phyloP scores from a whole-genome alignment of 2,888 invertebrate genomes.

The Colletes collaris region DNA sequence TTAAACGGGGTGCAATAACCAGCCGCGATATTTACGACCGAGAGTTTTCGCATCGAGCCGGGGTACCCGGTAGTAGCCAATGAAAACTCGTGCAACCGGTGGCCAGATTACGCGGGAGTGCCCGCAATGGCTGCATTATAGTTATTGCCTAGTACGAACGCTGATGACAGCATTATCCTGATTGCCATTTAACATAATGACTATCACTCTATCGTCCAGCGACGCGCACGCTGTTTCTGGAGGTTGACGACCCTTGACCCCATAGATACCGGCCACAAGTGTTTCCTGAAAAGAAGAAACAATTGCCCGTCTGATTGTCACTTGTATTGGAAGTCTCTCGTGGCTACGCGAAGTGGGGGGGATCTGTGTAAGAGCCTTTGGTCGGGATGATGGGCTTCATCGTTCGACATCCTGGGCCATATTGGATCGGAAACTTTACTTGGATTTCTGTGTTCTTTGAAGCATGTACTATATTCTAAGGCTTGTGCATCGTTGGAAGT shows the following conservation, averaged over 20 bases:
- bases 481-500: too few relatives aligned
- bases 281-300: constrained; percentile 69
- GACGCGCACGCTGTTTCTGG: constrained; percentile 65
- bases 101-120: constrained; percentile 70
- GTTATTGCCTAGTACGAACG: constrained; percentile 72
- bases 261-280: constrained; percentile 51
- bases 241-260: constrained; percentile 73
- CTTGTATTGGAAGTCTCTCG: constrained; percentile 31
- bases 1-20: too few relatives aligned
- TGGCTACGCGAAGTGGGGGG: not conserved
- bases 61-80: constrained; percentile 70
- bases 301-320: constrained; percentile 61
- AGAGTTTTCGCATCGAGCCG: not conserved
- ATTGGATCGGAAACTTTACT: too few relatives aligned
- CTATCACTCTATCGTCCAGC: constrained; percentile 71
- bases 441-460: too few relatives aligned
- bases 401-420: too few relatives aligned
- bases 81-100: constrained; percentile 67
- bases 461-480: too few relatives aligned
- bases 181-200: constrained; percentile 81
- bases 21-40: not conserved
- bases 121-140: constrained; percentile 68
- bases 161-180: constrained; percentile 80
- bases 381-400: not conserved
- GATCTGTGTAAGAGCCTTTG: not conserved